Evolutionary conservation across 2,797 vertebrate species (phyloP).

Genomic region (Ceyx erithaca): DNA sequence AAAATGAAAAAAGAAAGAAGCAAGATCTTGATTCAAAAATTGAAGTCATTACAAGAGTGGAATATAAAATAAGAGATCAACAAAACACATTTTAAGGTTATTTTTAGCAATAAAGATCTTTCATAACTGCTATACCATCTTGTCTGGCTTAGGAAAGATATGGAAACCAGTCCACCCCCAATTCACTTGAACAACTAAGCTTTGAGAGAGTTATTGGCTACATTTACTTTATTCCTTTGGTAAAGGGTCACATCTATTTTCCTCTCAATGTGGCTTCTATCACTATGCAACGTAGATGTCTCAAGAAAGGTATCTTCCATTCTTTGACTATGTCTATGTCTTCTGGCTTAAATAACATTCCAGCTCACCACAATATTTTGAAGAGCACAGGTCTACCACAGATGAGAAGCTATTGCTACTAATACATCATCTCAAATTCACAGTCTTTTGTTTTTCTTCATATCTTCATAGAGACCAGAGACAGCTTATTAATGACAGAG

Average conservation of each 20-base stretch:
- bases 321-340: not conserved
- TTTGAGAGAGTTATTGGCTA: not conserved
- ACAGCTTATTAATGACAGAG: slow-evolving; percentile 59
- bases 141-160: not conserved
- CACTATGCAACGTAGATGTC: not conserved
- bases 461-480: slow-evolving; percentile 21
- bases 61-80: not conserved
- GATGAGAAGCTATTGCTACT: not conserved
- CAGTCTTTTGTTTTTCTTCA: slow-evolving; percentile 26
- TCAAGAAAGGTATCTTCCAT: not conserved
- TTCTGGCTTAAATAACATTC: not conserved
- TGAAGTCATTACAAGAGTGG: not conserved
- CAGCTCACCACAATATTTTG: not conserved
- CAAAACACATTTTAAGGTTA: not conserved
- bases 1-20: not conserved
- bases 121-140: not conserved
- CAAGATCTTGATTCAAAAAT: not conserved
- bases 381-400: not conserved
- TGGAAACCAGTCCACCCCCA: not conserved
- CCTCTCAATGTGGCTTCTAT: not conserved
- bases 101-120: not conserved
- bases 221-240: not conserved
- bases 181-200: accelerated
- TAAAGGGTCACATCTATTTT: not conserved
- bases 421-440: not conserved